These are phyloP conservation scores for Leptopterna dolabrata DNA, from an alignment of 2,888 invertebrate species.

Conservation along the genomic window DNA sequence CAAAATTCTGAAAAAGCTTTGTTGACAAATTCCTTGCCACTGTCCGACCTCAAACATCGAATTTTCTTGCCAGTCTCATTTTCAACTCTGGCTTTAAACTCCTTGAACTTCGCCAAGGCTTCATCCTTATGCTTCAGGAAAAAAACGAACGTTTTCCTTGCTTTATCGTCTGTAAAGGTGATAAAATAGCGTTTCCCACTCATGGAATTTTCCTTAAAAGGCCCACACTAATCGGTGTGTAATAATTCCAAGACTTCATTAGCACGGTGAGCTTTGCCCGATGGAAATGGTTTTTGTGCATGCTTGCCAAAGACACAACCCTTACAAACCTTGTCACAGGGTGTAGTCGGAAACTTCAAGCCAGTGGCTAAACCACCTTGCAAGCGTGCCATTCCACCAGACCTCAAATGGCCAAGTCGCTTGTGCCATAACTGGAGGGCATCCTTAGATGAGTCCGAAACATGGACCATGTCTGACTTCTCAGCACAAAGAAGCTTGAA, in stretches of 20 bases:
- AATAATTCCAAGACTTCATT: not conserved
- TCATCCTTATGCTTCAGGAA: constrained; percentile 31
- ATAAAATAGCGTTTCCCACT: constrained; percentile 34
- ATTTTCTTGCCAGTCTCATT: constrained; percentile 17
- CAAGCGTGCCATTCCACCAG: constrained; percentile 12
- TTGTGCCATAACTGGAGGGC: constrained; percentile 40
- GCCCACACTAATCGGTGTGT: constrained; percentile 10
- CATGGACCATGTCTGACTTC: not conserved
- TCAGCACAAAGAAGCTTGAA: constrained; percentile 22
- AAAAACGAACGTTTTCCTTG: constrained; percentile 37
- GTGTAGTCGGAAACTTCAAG: not conserved
- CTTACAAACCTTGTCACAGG: constrained; percentile 14
- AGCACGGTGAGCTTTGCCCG: not conserved
- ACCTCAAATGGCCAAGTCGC: constrained; percentile 27
- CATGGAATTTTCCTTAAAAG: not conserved
- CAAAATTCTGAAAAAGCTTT: constrained; percentile 14
- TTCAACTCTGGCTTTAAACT: constrained; percentile 1
- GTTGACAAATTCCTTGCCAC: constrained; percentile 17
- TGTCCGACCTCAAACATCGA: constrained; percentile 19
- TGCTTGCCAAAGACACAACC: constrained; percentile 42
- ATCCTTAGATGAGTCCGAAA: constrained; percentile 22
- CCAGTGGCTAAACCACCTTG: constrained; percentile 29
- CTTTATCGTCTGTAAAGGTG: constrained; percentile 33
- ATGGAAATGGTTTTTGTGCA: constrained; percentile 32
- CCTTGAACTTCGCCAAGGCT: constrained; percentile 1